A percentile compares a stretch with the other conserved stretches of the same genome.
Conservation (phyloP, 1,140 invertebrate genomes). For the Cardiocondyla obscurior region DNA sequence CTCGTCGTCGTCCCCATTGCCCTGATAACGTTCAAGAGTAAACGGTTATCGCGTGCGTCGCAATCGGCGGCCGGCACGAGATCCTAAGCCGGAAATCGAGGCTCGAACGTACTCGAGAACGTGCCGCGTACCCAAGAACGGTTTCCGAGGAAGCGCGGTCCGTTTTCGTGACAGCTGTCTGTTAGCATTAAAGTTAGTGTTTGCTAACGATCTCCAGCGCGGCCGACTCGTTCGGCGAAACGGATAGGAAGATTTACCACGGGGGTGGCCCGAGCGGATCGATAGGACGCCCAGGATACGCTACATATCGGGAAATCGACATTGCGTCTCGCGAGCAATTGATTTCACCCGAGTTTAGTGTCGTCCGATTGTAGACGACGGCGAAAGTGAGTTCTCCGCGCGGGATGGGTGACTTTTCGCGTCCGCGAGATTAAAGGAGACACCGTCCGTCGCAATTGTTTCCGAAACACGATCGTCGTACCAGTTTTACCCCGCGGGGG, state of each 20-base stretch:
- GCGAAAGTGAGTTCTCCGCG: background rate
- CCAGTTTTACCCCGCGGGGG: background rate
- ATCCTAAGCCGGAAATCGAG: background rate
- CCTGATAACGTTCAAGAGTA: background rate
- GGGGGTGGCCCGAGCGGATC: background rate
- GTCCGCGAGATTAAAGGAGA: background rate
- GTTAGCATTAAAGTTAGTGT: slow-evolving; percentile 37
- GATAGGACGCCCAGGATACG: slow-evolving; percentile 2
- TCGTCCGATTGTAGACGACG: background rate
- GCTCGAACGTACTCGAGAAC: background rate
- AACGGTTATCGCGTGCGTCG: background rate
- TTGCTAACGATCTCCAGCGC: slow-evolving; percentile 10
- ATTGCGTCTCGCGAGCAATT: slow-evolving; percentile 14
- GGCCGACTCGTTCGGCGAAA: slow-evolving; percentile 19
- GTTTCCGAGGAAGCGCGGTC: background rate
- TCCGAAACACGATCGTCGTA: slow-evolving; percentile 40
- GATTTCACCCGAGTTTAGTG: background rate
- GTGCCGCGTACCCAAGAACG: slow-evolving; percentile 6
- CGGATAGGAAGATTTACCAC: background rate
- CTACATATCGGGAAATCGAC: background rate
- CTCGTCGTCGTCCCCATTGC: background rate
- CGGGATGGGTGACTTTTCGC: background rate
- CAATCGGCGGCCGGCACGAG: background rate
- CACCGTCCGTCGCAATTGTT: slow-evolving; percentile 51
- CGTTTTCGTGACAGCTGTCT: slow-evolving; percentile 27